Percentiles rank a stretch among this genome's conserved stretches.
Conservation (phyloP, 2,113 vertebrate species). For the Protomyctophum bolini region DNA sequence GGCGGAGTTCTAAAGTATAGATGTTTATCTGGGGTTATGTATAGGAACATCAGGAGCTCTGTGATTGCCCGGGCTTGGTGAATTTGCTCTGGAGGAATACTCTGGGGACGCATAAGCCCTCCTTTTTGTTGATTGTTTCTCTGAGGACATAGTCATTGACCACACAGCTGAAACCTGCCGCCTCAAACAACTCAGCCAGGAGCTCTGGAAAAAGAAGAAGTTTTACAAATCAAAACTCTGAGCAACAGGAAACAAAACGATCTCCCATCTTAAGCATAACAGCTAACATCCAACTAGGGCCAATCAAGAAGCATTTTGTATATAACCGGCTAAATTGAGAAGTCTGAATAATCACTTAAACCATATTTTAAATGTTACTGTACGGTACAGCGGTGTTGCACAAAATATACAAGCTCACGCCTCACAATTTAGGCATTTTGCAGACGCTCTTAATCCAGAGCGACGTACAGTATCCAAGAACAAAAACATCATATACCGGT, state of each 20-base stretch:
- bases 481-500: too few species aligned
- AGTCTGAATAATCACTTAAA: too few species aligned
- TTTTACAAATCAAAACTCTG: background rate
- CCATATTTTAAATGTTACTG: too few species aligned
- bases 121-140: conserved; percentile 95
- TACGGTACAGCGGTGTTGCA: background rate
- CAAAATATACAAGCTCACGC: background rate
- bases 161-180: conserved; percentile 79
- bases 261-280: background rate
- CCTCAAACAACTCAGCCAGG: conserved; percentile 83
- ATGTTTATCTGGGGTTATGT: background rate
- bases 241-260: background rate
- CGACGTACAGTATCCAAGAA: too few species aligned
- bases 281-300: background rate
- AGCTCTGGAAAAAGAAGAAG: conserved; percentile 76
- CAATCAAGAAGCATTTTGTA: too few species aligned
- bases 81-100: conserved; percentile 97
- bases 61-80: conserved; percentile 72
- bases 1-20: background rate
- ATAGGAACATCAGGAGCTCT: conserved; percentile 27
- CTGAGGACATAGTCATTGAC: conserved; percentile 89
- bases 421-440: too few species aligned
- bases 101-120: conserved; percentile 88
- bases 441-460: too few species aligned
- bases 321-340: too few species aligned